Evolutionary conservation across 2,113 vertebrate species (phyloP), one percentile per base, ranked within the genome.

Genomic region (Ptychochromis oligacanthus): DNA sequence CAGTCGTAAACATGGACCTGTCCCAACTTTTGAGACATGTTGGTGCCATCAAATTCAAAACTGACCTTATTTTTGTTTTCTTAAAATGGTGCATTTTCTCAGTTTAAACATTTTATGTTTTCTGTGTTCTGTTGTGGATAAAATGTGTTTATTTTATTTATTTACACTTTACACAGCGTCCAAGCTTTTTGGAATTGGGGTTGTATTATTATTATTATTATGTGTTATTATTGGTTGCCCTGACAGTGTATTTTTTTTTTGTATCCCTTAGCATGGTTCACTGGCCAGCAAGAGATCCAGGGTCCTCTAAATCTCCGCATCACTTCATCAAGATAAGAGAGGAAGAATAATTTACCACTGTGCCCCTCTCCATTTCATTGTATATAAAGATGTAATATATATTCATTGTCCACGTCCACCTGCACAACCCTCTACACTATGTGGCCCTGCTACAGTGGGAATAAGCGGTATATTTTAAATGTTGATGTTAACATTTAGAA

Each of bases 271-370:
- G 95, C 95, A 96, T 55, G 94, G 94, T 22, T 96, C 96, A 20
- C 91, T 96, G 88, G 93, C 88, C 88, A 96, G 95, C 92, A 96
- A 96, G 92, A 93, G 95, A 79, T 94, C 95, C 83, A 92, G 95
- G 75, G 91, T 96, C 83, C 94, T 96, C 82, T 96, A 89, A 94
- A 75, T 72, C 49, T 72, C 22, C 18, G 40, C 76, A 34, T n/a
- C 79, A 49, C 46, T 31, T 72, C 36, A 75, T 83, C 57, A 60
- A 38, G 7, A 64, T 70, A 59, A 80, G 75, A 80, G 74, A 36
- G 57, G 52, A 85, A 86, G 26, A 90, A 67, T 76, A 65, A 82
- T 79, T 49, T 58, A 20, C 81, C 93, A 92, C 91, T 93, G 92
- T 93, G 91, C 87, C 80, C 83, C 88, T 78, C 61, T 82, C 84